Evolutionary conservation across 2,888 invertebrate species (phyloP).

Genomic region (Acanthosepion esculentum): DNA sequence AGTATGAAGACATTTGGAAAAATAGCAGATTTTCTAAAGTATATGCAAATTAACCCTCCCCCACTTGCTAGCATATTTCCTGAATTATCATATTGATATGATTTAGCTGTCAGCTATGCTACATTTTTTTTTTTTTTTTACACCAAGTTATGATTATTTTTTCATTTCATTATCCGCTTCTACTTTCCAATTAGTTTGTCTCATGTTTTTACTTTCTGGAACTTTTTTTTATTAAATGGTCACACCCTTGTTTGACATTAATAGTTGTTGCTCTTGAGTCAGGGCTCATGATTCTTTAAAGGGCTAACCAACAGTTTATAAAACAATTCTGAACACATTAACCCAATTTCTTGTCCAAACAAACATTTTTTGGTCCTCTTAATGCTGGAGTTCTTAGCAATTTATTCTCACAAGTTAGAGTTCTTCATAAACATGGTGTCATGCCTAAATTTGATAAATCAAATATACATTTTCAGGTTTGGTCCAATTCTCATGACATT

Average conservation of each 20-base stretch:
- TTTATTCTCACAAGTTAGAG: too few species aligned
- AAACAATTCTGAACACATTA: background rate
- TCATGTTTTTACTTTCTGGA: background rate
- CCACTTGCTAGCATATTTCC: too few species aligned
- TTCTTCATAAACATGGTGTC: background rate
- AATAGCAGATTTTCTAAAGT: too few species aligned
- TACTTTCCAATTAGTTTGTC: background rate
- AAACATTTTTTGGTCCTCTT: background rate
- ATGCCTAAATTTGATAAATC: background rate
- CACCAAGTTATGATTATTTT: background rate
- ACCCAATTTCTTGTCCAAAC: background rate
- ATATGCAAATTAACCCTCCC: too few species aligned
- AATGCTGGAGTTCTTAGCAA: background rate
- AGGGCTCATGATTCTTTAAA: background rate
- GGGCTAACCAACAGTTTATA: background rate
- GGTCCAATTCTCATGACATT: background rate
- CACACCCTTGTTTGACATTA: background rate
- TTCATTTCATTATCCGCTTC: background rate
- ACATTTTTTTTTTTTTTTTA: background rate
- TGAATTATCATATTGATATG: too few species aligned
- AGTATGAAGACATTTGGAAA: too few species aligned
- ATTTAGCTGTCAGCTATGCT: background rate
- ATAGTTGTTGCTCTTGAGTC: background rate
- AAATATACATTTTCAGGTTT: background rate
- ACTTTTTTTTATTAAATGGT: background rate